Evolutionary conservation across 2,888 invertebrate genomes (phyloP), one percentile per base, ranked within the genome.

Genomic region (Clanis bilineata): DNA sequence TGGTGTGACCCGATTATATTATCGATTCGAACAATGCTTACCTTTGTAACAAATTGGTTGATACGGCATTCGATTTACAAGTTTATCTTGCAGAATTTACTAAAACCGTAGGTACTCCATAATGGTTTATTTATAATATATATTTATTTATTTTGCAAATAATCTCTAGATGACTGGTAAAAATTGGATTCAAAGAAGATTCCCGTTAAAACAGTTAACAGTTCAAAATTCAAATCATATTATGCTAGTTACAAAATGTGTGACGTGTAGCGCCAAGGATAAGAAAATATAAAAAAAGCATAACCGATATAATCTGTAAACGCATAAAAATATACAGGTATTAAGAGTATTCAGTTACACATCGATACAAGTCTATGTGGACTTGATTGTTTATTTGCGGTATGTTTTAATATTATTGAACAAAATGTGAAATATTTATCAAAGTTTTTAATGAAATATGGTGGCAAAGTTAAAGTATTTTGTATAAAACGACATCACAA

Each of bases 361-460:
- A 6, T 45, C 25, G 45, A n/a, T 45, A 21, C 9, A 15, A 15
- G 9, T 28, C 10, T 28, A 10, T 18, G 7, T 18, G 18, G 7
- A n/a, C n/a, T n/a, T n/a, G n/a, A 10, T 51, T 15, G 28, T 32
- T 51, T 51, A 18, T 4, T 51, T 51, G n/a, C 25, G 2, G 15
- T 28, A 28, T 15, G 28, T 51, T 51, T 51, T 32, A 51, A 32
- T 51, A 32, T 51, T 25, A 23, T 25, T 51, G 32, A 76, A n/a
- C n/a, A n/a, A 79, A 79, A 80, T 71, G 68, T 70, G 69, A 70
- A 68, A 22, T 12, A 56, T 39, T 23, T 56, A 77, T 77, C 72
- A 73, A 73, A 64, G 72, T 66, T 62, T 58, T 41, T 62, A 56
- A 67, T 76, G 74, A 76, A 67, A 76, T 77, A 73, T 72, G 70